A percentile compares a stretch with the other conserved stretches of the same genome.
phyloP scores from a whole-genome alignment of 64 coral and sea anemone genomes.

The Actinia tenebrosa region DNA sequence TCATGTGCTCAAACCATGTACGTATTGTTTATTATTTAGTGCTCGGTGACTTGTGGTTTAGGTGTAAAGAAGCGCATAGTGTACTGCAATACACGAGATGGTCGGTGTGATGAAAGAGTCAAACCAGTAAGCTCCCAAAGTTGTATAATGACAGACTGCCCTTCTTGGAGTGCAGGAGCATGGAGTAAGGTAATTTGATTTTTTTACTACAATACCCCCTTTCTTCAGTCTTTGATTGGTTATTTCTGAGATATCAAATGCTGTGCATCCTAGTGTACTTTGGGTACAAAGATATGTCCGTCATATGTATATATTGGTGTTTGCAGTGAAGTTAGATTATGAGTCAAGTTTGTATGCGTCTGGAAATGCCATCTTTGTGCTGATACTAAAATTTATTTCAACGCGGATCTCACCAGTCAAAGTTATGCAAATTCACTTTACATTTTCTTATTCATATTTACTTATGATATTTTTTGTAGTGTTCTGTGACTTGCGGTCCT shows the following conservation, averaged over 20 bases:
- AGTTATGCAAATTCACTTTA: neutral
- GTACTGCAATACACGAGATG: slow-evolving; percentile 37
- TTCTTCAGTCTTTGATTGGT: too few species aligned
- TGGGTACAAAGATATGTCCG: too few species aligned
- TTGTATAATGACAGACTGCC: slow-evolving; percentile 23
- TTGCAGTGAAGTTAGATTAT: too few species aligned
- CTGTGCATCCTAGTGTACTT: too few species aligned
- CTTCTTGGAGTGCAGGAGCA: slow-evolving; percentile 6
- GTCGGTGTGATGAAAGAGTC: slow-evolving; percentile 18
- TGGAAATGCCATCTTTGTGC: neutral
- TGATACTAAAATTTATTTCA: neutral
- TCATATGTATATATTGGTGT: too few species aligned
- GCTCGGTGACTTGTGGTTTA: slow-evolving; percentile 56
- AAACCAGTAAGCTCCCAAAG: slow-evolving; percentile 30
- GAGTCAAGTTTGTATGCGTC: too few species aligned
- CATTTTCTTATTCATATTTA: neutral
- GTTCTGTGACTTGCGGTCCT: slow-evolving; percentile 58
- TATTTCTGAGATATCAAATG: too few species aligned
- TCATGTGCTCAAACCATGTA: neutral
- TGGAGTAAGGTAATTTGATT: slow-evolving; percentile 41
- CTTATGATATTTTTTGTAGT: neutral
- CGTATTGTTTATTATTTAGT: slow-evolving; percentile 28
- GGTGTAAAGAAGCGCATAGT: slow-evolving; percentile 32
- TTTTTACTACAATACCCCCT: too few species aligned
- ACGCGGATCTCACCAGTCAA: neutral